These are phyloP conservation scores for Pollimyrus isidori DNA, from an alignment of 2,113 vertebrate genomes.

Conservation along the genomic window DNA sequence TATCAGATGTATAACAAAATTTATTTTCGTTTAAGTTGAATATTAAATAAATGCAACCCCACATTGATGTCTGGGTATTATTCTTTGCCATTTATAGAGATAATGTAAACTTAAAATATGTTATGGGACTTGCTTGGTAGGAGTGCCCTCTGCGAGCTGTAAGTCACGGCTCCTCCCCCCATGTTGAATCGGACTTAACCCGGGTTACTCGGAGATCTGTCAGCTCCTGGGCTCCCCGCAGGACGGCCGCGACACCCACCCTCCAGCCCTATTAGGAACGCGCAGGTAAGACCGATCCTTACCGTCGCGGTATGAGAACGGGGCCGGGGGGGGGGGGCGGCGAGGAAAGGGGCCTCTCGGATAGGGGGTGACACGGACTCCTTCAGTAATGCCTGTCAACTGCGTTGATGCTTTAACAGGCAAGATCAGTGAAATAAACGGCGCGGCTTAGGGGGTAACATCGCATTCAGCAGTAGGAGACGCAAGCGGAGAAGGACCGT, in stretches of 20 bases:
- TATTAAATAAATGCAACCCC: background rate
- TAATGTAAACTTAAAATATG: background rate
- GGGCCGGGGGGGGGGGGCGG: background rate
- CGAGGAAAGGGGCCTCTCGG: background rate
- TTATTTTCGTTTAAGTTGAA: background rate
- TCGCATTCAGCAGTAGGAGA: background rate
- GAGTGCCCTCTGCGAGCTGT: background rate
- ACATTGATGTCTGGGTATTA: background rate
- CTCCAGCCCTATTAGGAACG: background rate
- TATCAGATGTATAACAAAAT: background rate
- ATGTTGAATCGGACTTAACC: background rate
- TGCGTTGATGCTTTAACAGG: background rate
- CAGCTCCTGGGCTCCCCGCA: background rate
- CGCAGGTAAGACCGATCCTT: background rate
- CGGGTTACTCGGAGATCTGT: background rate
- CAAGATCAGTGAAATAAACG: background rate
- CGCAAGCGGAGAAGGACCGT: background rate
- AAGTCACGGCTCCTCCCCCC: background rate
- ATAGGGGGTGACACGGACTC: background rate
- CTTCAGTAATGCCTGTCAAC: background rate
- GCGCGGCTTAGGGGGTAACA: background rate
- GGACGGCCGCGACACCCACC: background rate
- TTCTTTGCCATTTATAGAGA: background rate
- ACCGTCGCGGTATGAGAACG: background rate
- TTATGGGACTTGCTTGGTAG: background rate